Evolutionary conservation across 2,113 vertebrate genomes (phyloP), one percentile per base, ranked within the genome.

Genomic region (Tichodroma muraria): DNA sequence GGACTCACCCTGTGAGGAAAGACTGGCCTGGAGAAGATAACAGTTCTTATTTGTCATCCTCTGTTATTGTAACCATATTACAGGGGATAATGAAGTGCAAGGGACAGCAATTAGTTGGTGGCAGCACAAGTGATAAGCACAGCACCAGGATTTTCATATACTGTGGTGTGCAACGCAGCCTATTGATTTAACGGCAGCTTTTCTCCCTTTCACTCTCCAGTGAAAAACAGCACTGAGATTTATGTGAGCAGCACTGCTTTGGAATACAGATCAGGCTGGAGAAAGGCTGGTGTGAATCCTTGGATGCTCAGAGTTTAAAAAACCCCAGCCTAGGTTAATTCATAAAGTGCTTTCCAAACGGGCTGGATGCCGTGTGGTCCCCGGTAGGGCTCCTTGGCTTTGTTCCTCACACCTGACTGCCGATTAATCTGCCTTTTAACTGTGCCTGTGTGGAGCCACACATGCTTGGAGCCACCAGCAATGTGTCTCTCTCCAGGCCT

Each of bases 391-490:
- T 93, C 85, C 89, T 95, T 97, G 97, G 97, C 98, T 71, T 50
- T 83, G 90, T 85, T 96, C 93, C 96, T 95, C 79, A 45, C 97
- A 97, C 96, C 97, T 98, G 96, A 93, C 97, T 95, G 91, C 94
- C 54, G 85, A 96, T 97, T 97, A 95, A 97, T 98, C 95, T 95
- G 96, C 94, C 97, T 98, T 98, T 97, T 97, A 97, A 92, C 95
- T 75, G 79, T 66, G 94, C 87, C 97, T 95, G 91, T 70, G 0
- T 96, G 97, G 27, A 95, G 95, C 96, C 81, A 84, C 96, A 90
- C 96, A 82, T 86, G 87, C 93, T 71, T 59, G 44, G 88, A 95
- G 92, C 88, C 92, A 95, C 93, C 80, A 93, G 96, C 80, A 88
- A 95, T 83, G 90, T 84, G 44, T 54, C 92, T 95, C 96, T 94